A percentile compares a stretch with the other conserved stretches of the same genome.
Evolutionary conservation across 2,797 vertebrate genomes (phyloP).

Genomic region (Craterocephalus amniculus): DNA sequence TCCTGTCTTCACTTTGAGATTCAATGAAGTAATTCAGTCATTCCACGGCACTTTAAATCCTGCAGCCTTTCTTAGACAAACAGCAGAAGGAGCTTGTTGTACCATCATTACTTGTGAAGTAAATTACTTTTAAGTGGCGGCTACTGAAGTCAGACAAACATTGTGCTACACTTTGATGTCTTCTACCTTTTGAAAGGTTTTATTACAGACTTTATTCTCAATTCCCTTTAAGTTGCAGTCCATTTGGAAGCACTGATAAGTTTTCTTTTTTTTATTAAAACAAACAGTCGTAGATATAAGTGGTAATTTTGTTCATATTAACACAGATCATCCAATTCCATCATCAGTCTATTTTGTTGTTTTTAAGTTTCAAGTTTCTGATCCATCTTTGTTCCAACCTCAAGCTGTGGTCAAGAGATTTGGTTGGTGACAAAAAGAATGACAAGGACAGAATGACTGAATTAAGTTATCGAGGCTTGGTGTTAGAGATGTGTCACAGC

Average conservation of each 20-base stretch:
- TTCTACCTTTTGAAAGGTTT: slow-evolving; percentile 11
- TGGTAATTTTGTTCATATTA: neutral
- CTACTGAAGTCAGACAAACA: slow-evolving; percentile 12
- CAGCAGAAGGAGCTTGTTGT: slow-evolving; percentile 30
- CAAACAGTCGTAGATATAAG: neutral
- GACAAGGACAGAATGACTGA: no score
- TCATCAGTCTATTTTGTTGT: neutral
- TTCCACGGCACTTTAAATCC: slow-evolving; percentile 8
- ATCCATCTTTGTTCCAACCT: no score
- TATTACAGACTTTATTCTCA: neutral
- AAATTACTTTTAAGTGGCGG: slow-evolving; percentile 26
- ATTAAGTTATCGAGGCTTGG: no score
- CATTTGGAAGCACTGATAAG: neutral
- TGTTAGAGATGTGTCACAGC: no score
- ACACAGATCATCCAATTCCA: neutral
- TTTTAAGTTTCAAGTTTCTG: no score
- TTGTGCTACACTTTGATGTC: slow-evolving; percentile 11
- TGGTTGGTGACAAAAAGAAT: no score
- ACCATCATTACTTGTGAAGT: slow-evolving; percentile 12
- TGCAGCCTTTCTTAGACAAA: slow-evolving; percentile 18
- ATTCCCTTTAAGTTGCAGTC: slow-evolving; percentile 1
- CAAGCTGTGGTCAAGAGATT: no score
- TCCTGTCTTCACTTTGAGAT: slow-evolving; percentile 29
- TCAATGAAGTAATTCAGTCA: no score
- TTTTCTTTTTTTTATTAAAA: neutral